Base-by-base conservation (phyloP, 2,113 vertebrate genomes). In the Lasiurus borealis region DNA sequence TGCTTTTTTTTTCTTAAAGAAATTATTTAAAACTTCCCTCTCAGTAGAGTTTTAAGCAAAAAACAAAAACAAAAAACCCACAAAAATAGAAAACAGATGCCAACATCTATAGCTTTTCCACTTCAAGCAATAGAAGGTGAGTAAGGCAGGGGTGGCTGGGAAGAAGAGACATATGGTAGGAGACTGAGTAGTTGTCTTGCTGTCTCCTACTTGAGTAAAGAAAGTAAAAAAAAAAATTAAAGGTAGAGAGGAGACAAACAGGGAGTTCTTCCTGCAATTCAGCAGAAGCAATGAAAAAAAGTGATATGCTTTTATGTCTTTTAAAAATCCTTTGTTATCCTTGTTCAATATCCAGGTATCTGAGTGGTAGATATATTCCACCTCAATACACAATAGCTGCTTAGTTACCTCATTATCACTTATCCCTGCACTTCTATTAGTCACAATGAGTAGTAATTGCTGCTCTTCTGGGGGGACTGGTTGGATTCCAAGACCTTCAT, bases 21-120 rank as follows among this genome's bases (percentile, higher is more conserved):
- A 89, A 83, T 78, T 68, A 78, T 31, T 96, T n/a, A 50, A 87
- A 95, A 87, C 88, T 78, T 31, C 11, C 13, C 23, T 80, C 69
- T 21, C 34, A 68, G n/a, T 77, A 19, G 50, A 72, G 36, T 89
- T 94, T 84, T 95, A 71, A 92, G 44, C 4, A 80, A 86, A 93
- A 94, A 85, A 8, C 1, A 8, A 77, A 76, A 50, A 50, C 27
- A 77, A 12, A 29, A 76, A 12, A 12, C 1, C 5, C 27, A 71
- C n/a, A 40, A 72, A 12, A 54, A 59, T 7, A 23, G 52, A 88
- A 84, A 86, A 72, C 11, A 54, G 25, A 87, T 69, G 4, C 44
- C 29, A 84, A 50, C 1, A 36, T 64, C 34, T 81, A 80, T 0
- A 75, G 23, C n/a, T 87, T 73, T 87, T n/a, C 48, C 29, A 71